Base-by-base conservation (phyloP, 2,888 invertebrate species). In the Oligia latruncula region DNA sequence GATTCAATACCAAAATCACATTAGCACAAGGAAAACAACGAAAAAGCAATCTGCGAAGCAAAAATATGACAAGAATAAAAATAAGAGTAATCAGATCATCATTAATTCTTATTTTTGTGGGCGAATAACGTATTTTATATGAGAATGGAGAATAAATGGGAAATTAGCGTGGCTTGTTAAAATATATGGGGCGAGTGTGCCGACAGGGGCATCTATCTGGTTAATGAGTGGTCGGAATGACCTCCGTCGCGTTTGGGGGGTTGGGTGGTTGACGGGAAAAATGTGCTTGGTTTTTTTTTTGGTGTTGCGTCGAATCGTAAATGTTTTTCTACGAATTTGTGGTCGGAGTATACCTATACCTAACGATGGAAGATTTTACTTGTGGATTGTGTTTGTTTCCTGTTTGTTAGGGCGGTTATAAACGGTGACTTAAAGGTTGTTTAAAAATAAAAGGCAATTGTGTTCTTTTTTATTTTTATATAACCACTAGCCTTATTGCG, bases 141-240 rank as follows among this genome's bases (percentile, higher is more conserved):
- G 82, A 81, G 74, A 76, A 80, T 75, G 66, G 52, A 88, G 76
- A 83, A 89, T 91, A 91, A 91, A 91, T 91, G 90, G 85, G 88
- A 88, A 91, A 92, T 92, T 93, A 91, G 90, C 90, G 84, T 87
- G 83, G 87, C 88, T 90, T 90, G 90, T 91, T 91, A 87, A 92
- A 94, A 92, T 93, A 92, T 94, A 95, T 94, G 93, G 93, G 91
- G 87, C 91, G 90, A 85, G 87, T 90, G 89, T 87, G 92, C 92
- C 91, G 91, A 92, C 90, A 90, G 90, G 86, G 90, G 89, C 90
- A 92, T 93, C 91, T 92, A 91, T 92, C 91, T 89, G 83, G 88
- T 90, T 94, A 92, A 93, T 91, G 92, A 92, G 91, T 88, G 90
- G 90, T 87, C 88, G 76, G 82, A 85, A 82, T 86, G 90, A 91